phyloP scores from a whole-genome alignment of 2,888 invertebrate species.

The Dioctria linearis region DNA sequence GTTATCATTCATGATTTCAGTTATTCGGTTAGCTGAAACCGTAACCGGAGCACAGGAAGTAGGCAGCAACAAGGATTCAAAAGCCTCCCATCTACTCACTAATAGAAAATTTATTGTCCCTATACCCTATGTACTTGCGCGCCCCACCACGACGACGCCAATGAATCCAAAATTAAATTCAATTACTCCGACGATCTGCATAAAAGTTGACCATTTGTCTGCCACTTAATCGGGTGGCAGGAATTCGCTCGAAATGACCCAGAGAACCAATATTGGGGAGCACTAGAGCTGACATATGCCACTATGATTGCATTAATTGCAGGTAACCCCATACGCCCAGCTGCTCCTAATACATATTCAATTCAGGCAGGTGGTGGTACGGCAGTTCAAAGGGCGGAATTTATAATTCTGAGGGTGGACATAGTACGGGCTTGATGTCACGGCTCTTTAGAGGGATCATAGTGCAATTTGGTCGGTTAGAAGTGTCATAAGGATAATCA shows the following conservation, averaged over 20 bases:
- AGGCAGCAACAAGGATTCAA: neutral
- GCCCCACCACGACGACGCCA: neutral
- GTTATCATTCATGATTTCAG: constrained; percentile 5
- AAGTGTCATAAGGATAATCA: neutral
- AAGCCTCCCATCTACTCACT: neutral
- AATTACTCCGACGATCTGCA: constrained; percentile 31
- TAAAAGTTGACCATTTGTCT: constrained; percentile 45
- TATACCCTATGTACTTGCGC: neutral
- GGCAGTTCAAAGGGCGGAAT: neutral
- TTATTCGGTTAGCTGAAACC: neutral
- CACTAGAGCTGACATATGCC: constrained; percentile 22
- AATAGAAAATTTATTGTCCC: constrained; percentile 2
- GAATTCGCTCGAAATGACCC: constrained; percentile 23
- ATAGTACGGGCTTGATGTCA: neutral
- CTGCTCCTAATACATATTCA: constrained; percentile 18
- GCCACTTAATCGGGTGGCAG: constrained; percentile 43
- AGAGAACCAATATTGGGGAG: neutral
- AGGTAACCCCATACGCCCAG: constrained; percentile 3
- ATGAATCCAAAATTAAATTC: constrained; percentile 39
- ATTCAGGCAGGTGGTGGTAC: neutral
- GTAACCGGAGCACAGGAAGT: neutral
- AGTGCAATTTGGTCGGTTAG: constrained; percentile 1
- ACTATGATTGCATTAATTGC: constrained; percentile 42
- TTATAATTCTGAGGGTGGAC: constrained; percentile 13
- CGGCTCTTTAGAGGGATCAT: neutral